Evolutionary conservation across 1,140 invertebrate species (phyloP), one percentile per base, ranked within the genome.

Genomic region (Steinernema khuongi): DNA sequence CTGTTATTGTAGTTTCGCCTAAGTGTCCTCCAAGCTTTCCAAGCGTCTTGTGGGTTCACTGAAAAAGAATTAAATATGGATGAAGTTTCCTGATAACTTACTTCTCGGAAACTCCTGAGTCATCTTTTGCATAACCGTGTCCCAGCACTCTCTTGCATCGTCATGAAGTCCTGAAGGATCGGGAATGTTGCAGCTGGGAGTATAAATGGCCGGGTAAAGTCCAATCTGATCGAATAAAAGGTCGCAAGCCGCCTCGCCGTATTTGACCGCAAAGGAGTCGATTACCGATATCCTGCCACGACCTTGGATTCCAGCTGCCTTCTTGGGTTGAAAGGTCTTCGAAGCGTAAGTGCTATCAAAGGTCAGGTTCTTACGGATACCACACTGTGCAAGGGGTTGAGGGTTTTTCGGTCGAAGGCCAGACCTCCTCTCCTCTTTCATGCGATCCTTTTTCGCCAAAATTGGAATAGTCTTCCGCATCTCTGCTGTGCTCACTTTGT

Each of bases 121-220:
- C 50, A 60, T 60, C 7, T 17, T 26, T 4, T 60, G 14, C 50
- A 60, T 60, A 11, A 60, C 19, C 50, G 7, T 7, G 7, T 7
- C 7, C 50, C 50, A 60, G 2, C 2, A 7, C 50, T 60, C 4
- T 4, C 50, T 14, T 4, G 50, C 50, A 4, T 22, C 50, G 7
- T 60, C 50, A 22, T 26, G 50, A 2, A 60, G 50, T 7, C 19
- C 19, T 14, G 14, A 4, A 14, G 50, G 50, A 17, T 60, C 50
- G 11, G 50, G 50, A 26, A 60, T 60, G 50, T 60, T 60, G 50
- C 50, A 60, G 50, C 50, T 60, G 50, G 50, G 50, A 14, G 22
- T 60, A 22, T 60, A 60, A 22, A 60, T 26, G 4, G 7, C 50
- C 11, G 50, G 50, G 19, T 17, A 60, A 4, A 14, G 50, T 4